Base-by-base conservation (phyloP, 2,113 vertebrate genomes). In the Notothenia rossii region DNA sequence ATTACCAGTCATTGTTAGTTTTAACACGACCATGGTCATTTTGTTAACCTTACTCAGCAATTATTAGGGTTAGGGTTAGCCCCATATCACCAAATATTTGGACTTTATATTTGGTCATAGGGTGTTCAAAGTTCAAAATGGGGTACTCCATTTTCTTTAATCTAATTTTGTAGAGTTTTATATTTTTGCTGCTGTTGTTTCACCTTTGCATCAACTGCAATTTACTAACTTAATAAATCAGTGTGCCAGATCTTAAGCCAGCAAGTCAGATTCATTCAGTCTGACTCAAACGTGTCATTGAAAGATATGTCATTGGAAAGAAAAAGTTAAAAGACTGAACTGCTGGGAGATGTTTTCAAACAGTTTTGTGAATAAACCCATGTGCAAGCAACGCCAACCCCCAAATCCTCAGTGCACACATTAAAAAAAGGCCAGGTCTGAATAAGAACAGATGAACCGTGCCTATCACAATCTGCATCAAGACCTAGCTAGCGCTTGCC, bases 331-430 rank as follows among this genome's bases (percentile, higher is more conserved):
- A 18, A 43, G 9, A 53, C 11, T 36, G 18, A 43, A 2, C 20
- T 56, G 7, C n/a, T n/a, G 1, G 17, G n/a, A 45, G 20, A 36
- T 51, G 18, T 70, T 83, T 66, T 10, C 10, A 70, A 54, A 63
- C 22, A 60, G 20, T 17, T 8, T 54, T 56, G 29, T 15, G 17
- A 29, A 70, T 46, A 81, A 81, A 83, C 10, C 10, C 13, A 20
- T 56, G 63, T 54, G 80, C 56, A 78, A 83, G 53, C 88, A 62
- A 60, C 81, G 43, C 14, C 50, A 53, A 43, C n/a, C 53, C 49
- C 14, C 1, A 83, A 89, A 79, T 81, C 77, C 71, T 76, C 6
- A 87, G 54, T 4, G 63, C 59, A 83, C 71, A 90, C 74, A 90
- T 45, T 55, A 72, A 61, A 49, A 72, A 54, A 72, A 40, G 36